A percentile compares a stretch with the other conserved stretches of the same genome.
Evolutionary conservation across 2,113 vertebrate genomes (phyloP).

Genomic region (Gnathonemus longibarbis): DNA sequence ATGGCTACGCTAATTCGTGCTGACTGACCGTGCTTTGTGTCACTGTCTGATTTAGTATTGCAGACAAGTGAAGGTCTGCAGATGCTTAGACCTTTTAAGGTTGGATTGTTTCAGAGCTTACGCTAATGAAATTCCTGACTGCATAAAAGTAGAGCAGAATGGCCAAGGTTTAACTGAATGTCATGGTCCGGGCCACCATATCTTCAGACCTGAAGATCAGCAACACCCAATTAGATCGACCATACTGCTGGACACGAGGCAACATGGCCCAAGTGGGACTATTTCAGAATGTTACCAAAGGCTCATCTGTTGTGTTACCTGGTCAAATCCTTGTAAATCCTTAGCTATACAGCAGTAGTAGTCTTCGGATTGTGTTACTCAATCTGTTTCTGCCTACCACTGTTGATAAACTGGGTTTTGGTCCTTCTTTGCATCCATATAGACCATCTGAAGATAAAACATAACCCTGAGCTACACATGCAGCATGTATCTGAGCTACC

Average conservation of each 20-base stretch:
- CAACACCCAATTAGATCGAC: background rate
- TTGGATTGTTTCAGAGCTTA: background rate
- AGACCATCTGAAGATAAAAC: background rate
- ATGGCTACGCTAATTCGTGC: background rate
- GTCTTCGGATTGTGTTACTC: background rate
- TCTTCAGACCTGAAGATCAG: background rate
- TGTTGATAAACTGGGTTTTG: background rate
- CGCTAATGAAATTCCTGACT: background rate
- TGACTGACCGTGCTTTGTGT: background rate
- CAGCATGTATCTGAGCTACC: background rate
- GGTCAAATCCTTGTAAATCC: background rate
- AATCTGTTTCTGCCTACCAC: background rate
- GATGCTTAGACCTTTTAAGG: background rate
- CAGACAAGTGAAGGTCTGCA: background rate
- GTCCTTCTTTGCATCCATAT: background rate
- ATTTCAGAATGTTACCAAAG: background rate
- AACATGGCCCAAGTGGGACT: background rate
- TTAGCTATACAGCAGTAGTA: background rate
- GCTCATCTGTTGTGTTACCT: background rate
- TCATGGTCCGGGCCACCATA: background rate
- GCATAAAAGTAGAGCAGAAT: background rate
- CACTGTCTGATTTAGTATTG: background rate
- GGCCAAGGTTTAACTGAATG: background rate
- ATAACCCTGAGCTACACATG: background rate
- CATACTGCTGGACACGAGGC: background rate